These are phyloP conservation scores for Ariopsis seemanni DNA, from an alignment of 2,113 vertebrate species.

Conservation along the genomic window DNA sequence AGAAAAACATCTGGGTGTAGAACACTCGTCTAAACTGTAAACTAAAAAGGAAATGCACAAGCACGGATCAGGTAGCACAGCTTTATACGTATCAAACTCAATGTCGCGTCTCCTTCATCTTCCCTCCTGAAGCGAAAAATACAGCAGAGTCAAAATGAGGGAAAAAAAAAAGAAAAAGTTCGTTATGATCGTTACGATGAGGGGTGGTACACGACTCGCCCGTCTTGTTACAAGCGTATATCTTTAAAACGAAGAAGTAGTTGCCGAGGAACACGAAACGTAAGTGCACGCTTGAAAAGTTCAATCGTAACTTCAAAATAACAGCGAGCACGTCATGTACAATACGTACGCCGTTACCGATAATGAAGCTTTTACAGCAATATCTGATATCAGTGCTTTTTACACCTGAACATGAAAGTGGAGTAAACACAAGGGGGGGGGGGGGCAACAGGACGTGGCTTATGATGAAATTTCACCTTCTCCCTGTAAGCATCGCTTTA, in stretches of 20 bases:
- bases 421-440: neutral
- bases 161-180: constrained; percentile 31
- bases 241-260: constrained; percentile 60
- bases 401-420: constrained; percentile 48
- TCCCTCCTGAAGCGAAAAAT: constrained; percentile 39
- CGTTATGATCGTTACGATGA: constrained; percentile 27
- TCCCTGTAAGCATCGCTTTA: constrained; percentile 30
- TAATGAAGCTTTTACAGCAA: constrained; percentile 48
- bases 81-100: constrained; percentile 33
- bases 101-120: neutral
- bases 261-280: constrained; percentile 61
- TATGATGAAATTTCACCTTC: neutral
- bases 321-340: constrained; percentile 72
- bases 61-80: constrained; percentile 53
- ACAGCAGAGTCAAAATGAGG: constrained; percentile 49
- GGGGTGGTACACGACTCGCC: constrained; percentile 53
- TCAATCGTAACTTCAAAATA: constrained; percentile 61
- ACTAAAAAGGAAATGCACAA: constrained; percentile 52
- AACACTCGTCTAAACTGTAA: constrained; percentile 42
- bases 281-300: constrained; percentile 62
- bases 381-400: constrained; percentile 46
- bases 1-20: constrained; percentile 11
- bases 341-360: constrained; percentile 59
- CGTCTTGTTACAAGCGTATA: neutral
- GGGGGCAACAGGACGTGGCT: neutral